Evolutionary conservation across 2,888 invertebrate genomes (phyloP).

Genomic region (Lochmaea crataegi): DNA sequence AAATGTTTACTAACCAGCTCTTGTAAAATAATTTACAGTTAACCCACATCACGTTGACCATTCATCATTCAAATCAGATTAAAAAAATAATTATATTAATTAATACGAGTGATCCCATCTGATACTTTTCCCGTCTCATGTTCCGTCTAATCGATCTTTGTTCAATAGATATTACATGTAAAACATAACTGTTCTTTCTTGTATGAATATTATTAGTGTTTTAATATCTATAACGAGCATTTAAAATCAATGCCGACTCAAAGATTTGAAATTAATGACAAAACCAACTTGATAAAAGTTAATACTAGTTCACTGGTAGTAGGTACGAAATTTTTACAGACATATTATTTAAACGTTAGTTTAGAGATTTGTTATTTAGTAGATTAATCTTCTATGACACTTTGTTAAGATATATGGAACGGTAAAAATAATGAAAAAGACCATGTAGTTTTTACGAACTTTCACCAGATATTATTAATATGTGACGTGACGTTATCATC

Average conservation of each 20-base stretch:
- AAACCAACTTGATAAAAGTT: not conserved
- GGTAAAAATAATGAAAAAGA: not conserved
- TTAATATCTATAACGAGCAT: constrained; percentile 7
- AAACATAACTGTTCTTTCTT: constrained; percentile 42
- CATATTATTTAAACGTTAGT: not conserved
- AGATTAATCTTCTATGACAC: not conserved
- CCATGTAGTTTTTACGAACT: not conserved
- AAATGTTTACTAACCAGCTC: constrained; percentile 16
- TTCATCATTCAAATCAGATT: constrained; percentile 36
- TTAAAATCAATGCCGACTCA: constrained; percentile 3
- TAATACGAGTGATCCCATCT: constrained; percentile 33
- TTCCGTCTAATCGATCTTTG: constrained; percentile 39
- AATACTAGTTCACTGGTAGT: not conserved
- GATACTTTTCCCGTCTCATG: constrained; percentile 36
- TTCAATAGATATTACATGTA: constrained; percentile 39
- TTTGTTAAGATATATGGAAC: not conserved
- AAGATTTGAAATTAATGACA: constrained; percentile 5
- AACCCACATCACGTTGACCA: constrained; percentile 28
- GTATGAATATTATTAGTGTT: constrained; percentile 30
- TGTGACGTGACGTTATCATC: not conserved
- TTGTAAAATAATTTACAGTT: constrained; percentile 28
- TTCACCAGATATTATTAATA: not conserved
- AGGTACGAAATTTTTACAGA: not conserved
- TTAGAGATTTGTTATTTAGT: not conserved
- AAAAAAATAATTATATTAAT: constrained; percentile 38